Evolutionary conservation across 2,797 vertebrate species (phyloP).

Genomic region (Xenentodon cancila): DNA sequence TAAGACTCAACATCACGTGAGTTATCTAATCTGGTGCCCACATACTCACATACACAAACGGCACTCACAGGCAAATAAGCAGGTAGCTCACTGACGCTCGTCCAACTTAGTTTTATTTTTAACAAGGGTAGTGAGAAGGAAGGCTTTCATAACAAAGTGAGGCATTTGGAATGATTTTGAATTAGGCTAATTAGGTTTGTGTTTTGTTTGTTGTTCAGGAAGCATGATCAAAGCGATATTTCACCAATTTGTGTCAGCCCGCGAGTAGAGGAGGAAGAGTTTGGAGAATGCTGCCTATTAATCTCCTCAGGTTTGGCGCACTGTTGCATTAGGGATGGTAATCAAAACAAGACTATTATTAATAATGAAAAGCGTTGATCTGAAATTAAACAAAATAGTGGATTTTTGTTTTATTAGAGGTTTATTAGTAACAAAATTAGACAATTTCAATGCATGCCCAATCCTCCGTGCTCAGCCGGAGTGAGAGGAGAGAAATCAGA

Average conservation of each 20-base stretch:
- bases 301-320: slow-evolving; percentile 73
- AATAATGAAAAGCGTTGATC: slow-evolving; percentile 79
- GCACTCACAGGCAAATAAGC: slow-evolving; percentile 1
- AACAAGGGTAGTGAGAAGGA: slow-evolving; percentile 47
- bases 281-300: slow-evolving; percentile 75
- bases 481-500: slow-evolving; percentile 62
- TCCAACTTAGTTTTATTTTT: slow-evolving; percentile 60
- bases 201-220: slow-evolving; percentile 82
- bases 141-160: slow-evolving; percentile 68
- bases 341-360: slow-evolving; percentile 80
- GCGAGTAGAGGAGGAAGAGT: slow-evolving; percentile 69
- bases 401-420: slow-evolving; percentile 65
- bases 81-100: slow-evolving; percentile 27
- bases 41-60: slow-evolving; percentile 1
- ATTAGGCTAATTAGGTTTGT: slow-evolving; percentile 83
- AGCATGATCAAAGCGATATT: slow-evolving; percentile 83
- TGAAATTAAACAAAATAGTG: slow-evolving; percentile 73
- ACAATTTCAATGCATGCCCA: slow-evolving; percentile 48
- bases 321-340: slow-evolving; percentile 68
- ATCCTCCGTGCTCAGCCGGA: slow-evolving; percentile 52
- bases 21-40: not conserved
- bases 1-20: slow-evolving; percentile 59
- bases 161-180: slow-evolving; percentile 78
- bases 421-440: slow-evolving; percentile 65
- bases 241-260: slow-evolving; percentile 82